These are phyloP conservation scores for Drosophila atripex DNA, from an alignment of 2,888 invertebrate genomes.

Conservation along the genomic window DNA sequence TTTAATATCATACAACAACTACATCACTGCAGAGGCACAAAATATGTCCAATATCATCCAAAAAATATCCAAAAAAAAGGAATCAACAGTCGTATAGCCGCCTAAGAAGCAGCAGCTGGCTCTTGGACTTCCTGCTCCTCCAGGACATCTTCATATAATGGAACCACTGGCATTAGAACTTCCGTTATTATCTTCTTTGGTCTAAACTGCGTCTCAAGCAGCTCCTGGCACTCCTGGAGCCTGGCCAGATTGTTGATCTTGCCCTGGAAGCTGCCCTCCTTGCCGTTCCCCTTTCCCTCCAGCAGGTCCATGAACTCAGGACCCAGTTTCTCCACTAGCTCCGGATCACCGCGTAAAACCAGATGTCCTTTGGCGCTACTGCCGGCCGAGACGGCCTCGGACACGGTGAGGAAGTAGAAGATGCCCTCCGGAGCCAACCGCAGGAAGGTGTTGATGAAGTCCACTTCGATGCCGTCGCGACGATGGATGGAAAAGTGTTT, in stretches of 20 bases:
- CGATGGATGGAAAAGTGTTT: constrained; percentile 87
- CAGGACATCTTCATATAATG: constrained; percentile 1
- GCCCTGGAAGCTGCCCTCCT: constrained; percentile 90
- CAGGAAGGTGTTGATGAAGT: constrained; percentile 89
- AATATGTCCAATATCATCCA: no score
- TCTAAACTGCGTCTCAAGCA: constrained; percentile 86
- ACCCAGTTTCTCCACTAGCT: constrained; percentile 75
- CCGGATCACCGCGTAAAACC: constrained; percentile 84
- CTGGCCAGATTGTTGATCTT: constrained; percentile 89
- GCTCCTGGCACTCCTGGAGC: constrained; percentile 87
- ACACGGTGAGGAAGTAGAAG: constrained; percentile 88
- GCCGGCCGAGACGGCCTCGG: constrained; percentile 84
- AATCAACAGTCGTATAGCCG: background rate
- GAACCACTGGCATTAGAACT: constrained; percentile 27
- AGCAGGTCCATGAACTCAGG: constrained; percentile 87
- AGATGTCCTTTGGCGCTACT: constrained; percentile 86
- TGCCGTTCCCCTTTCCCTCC: constrained; percentile 91
- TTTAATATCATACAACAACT: constrained; percentile 17
- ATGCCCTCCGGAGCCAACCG: constrained; percentile 86
- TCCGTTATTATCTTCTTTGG: constrained; percentile 43
- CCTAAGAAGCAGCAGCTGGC: background rate
- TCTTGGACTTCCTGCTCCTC: background rate
- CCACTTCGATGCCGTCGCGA: constrained; percentile 90
- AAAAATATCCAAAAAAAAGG: background rate
- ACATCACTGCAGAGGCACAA: constrained; percentile 1